phyloP scores from a whole-genome alignment of 2,797 vertebrate species.

The Tenualosa thibaudeaui region DNA sequence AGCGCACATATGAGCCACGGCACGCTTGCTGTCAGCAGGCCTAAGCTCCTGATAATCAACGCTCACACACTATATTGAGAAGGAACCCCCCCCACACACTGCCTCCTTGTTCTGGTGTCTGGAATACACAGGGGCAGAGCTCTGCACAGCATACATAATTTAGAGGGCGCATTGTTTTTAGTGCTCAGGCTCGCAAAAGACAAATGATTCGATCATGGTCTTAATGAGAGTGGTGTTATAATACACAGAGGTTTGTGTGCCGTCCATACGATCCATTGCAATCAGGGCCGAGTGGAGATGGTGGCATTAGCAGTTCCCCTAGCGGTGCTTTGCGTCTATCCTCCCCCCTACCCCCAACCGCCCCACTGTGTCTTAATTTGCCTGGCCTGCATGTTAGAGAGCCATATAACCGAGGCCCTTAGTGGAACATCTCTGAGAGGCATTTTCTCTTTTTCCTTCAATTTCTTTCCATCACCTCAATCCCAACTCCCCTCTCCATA shows the following conservation, averaged over 20 bases:
- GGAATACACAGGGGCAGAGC: slow-evolving; percentile 23
- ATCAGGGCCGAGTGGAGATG: slow-evolving; percentile 41
- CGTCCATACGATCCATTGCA: slow-evolving; percentile 19
- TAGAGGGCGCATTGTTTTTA: slow-evolving; percentile 42
- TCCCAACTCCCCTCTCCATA: slow-evolving; percentile 1
- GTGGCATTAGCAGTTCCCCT: slow-evolving; percentile 43
- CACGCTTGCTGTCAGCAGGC: slow-evolving; percentile 41
- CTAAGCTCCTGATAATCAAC: slow-evolving; percentile 39
- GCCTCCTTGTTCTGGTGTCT: slow-evolving; percentile 8
- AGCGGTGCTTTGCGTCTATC: slow-evolving; percentile 46
- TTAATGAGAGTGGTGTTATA: slow-evolving; percentile 38
- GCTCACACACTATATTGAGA: slow-evolving; percentile 21
- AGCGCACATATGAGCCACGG: slow-evolving; percentile 34
- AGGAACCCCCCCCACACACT: background rate
- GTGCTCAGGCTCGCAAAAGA: slow-evolving; percentile 38
- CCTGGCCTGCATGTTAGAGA: slow-evolving; percentile 47
- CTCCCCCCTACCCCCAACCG: background rate
- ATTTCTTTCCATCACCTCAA: slow-evolving; percentile 39
- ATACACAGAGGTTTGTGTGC: background rate
- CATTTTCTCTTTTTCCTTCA: slow-evolving; percentile 47
- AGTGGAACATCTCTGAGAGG: slow-evolving; percentile 41
- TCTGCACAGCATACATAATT: slow-evolving; percentile 44
- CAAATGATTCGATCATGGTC: slow-evolving; percentile 41
- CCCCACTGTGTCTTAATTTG: slow-evolving; percentile 34
- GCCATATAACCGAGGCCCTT: slow-evolving; percentile 35